Conservation (phyloP, 2,797 vertebrate genomes). For the Apogon hyalosoma region DNA sequence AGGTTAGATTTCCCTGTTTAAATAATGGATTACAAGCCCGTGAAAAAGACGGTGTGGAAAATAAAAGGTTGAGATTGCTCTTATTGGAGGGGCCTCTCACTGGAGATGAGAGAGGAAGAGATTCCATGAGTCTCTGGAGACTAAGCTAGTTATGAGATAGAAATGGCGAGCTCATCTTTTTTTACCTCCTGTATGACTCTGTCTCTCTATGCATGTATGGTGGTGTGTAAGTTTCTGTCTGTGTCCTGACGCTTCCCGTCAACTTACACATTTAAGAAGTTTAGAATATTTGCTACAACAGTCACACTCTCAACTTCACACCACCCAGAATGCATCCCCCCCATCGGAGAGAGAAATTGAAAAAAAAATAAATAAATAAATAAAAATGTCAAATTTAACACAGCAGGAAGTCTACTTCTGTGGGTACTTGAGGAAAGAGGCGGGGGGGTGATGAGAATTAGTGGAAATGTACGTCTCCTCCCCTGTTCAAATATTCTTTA, state of each 20-base stretch:
- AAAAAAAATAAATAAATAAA: background rate
- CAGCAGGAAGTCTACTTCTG: conserved; percentile 47
- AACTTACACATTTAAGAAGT: conserved; percentile 12
- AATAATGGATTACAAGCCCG: conserved; percentile 71
- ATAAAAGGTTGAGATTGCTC: conserved; percentile 63
- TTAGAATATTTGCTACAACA: background rate
- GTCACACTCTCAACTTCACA: conserved; percentile 6
- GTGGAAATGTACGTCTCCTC: conserved; percentile 41
- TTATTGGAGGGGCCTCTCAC: conserved; percentile 51
- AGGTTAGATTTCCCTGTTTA: conserved; percentile 69
- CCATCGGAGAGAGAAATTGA: conserved; percentile 20
- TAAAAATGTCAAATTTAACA: conserved; percentile 22
- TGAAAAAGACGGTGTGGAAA: conserved; percentile 56
- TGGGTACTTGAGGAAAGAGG: conserved; percentile 44
- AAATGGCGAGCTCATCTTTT: conserved; percentile 28
- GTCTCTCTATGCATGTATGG: background rate
- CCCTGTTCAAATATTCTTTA: conserved; percentile 52
- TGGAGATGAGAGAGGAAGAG: conserved; percentile 52
- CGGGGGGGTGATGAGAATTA: conserved; percentile 55
- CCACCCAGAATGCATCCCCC: conserved; percentile 12
- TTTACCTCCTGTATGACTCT: background rate
- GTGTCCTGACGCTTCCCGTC: conserved; percentile 22
- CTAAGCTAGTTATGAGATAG: conserved; percentile 29
- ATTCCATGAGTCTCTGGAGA: conserved; percentile 45
- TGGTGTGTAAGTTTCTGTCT: background rate